These are phyloP conservation scores for Cassiopea andromeda DNA, from an alignment of 30 jellyfish, hydroid and myxozoan genomes.

Conservation along the genomic window DNA sequence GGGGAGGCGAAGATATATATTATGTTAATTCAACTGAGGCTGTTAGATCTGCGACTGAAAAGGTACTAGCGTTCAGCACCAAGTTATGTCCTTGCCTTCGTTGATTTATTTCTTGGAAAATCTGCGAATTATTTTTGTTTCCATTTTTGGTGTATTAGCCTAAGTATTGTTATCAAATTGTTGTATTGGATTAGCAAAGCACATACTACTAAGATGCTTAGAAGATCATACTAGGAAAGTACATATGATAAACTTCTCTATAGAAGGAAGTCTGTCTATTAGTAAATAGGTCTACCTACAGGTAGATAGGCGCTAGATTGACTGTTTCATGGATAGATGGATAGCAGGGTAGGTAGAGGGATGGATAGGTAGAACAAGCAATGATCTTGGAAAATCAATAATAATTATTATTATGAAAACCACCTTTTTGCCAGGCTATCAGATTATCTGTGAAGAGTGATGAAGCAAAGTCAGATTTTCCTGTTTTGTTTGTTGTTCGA, in stretches of 20 bases:
- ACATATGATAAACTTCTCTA: not conserved
- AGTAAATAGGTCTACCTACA: not conserved
- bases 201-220: not conserved
- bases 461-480: constrained; percentile 62
- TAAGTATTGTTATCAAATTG: not conserved
- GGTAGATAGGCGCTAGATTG: not conserved
- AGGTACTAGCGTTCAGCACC: not conserved
- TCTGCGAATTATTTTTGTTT: not conserved
- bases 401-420: not conserved
- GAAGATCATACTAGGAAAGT: not conserved
- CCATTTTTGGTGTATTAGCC: too few species aligned
- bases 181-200: not conserved
- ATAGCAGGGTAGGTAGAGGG: too few species aligned
- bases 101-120: not conserved
- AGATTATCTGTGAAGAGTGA: constrained; percentile 65
- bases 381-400: not conserved
- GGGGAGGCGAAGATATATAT: constrained; percentile 54
- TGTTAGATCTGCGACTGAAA: constrained; percentile 16
- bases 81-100: not conserved
- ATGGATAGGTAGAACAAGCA: too few species aligned
- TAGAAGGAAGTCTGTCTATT: not conserved
- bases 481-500: constrained; percentile 89
- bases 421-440: constrained; percentile 45
- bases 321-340: not conserved
- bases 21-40: constrained; percentile 33